Conservation (phyloP, 2,888 invertebrate species). For the Falcaria lacertinaria region DNA sequence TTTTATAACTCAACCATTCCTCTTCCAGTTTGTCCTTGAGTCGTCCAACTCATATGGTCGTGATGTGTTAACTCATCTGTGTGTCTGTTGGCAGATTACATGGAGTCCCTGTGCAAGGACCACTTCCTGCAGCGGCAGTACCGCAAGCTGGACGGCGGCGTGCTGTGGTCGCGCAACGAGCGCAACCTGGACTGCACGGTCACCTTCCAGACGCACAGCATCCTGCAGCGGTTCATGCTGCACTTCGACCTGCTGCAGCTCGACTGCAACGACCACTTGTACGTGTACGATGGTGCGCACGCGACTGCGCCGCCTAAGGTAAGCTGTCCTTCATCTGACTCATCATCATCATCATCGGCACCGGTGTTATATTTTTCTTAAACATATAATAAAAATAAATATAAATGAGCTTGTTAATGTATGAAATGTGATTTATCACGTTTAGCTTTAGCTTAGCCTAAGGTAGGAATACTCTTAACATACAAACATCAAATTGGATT, state of each 20-base stretch:
- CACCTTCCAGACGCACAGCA: slow-evolving; percentile 96
- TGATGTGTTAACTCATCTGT: too few species aligned
- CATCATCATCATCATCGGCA: background rate
- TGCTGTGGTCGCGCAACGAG: slow-evolving; percentile 94
- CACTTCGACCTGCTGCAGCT: slow-evolving; percentile 94
- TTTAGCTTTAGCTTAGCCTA: too few species aligned
- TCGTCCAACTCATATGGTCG: too few species aligned
- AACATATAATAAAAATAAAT: too few species aligned
- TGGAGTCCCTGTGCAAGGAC: slow-evolving; percentile 93
- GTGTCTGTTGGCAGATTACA: slow-evolving; percentile 84
- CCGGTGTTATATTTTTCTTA: too few species aligned
- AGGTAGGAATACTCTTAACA: too few species aligned
- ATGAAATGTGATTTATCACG: too few species aligned
- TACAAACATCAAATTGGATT: too few species aligned
- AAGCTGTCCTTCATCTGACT: slow-evolving; percentile 24
- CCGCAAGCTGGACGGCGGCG: slow-evolving; percentile 94
- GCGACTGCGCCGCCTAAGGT: slow-evolving; percentile 94
- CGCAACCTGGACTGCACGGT: slow-evolving; percentile 94
- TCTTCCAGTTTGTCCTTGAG: too few species aligned
- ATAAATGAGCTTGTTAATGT: too few species aligned
- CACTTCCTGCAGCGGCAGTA: slow-evolving; percentile 93
- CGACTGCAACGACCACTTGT: slow-evolving; percentile 96
- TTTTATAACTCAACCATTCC: too few species aligned
- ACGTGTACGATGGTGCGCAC: slow-evolving; percentile 95
- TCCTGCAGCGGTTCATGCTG: slow-evolving; percentile 95